phyloP scores from a whole-genome alignment of 2,113 vertebrate genomes.

The human region GRCh38 chr21:9627001-9627500 shows the following conservation, averaged over 20 bases:
- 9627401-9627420: not conserved
- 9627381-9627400: conserved; percentile 51
- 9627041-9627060: not conserved
- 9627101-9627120: not conserved
- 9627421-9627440: not conserved
- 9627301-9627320: not conserved
- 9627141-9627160: not conserved
- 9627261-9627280: not conserved
- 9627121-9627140: not conserved
- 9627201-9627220: not conserved
- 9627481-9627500: not conserved
- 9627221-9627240: not conserved
- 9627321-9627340: not conserved
- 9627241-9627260: not conserved
- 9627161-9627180: not conserved
- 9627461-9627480: not conserved
- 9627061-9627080: not conserved
- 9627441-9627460: not conserved
- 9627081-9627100: not conserved
- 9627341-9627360: conserved; percentile 20
- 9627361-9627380: conserved; percentile 24
- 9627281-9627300: not conserved
- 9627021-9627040: not conserved
- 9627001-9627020: not conserved
- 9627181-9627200: not conserved